A percentile compares a stretch with the other conserved stretches of the same genome.
These are phyloP conservation scores for Silurus aristotelis DNA, from an alignment of 2,797 vertebrate genomes.

Conservation along the genomic window DNA sequence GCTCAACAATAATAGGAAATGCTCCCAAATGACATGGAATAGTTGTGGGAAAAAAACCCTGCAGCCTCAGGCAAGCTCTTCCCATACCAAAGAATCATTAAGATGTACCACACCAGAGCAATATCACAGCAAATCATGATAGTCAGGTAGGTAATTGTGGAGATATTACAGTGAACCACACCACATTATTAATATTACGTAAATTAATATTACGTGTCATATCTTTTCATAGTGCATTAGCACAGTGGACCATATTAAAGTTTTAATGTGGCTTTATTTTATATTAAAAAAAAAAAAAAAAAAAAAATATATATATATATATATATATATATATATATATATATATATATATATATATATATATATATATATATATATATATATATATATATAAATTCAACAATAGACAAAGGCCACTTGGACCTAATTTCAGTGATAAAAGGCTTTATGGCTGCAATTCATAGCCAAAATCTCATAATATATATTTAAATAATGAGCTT, in stretches of 20 bases:
- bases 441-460: background rate
- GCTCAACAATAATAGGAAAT: constrained; percentile 7
- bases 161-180: background rate
- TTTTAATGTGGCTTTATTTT: background rate
- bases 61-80: constrained; percentile 18
- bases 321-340: too few species aligned
- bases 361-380: too few species aligned
- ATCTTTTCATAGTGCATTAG: background rate
- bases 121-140: background rate
- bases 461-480: background rate
- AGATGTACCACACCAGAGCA: background rate
- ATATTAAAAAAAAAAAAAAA: too few species aligned
- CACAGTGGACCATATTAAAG: background rate
- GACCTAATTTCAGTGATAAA: background rate
- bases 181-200: background rate
- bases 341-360: too few species aligned
- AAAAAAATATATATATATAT: too few species aligned
- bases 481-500: background rate
- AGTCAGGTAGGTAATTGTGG: background rate
- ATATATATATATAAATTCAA: too few species aligned
- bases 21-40: constrained; percentile 12
- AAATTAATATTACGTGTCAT: background rate
- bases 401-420: background rate
- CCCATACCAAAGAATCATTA: constrained; percentile 31
- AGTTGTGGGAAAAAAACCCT: background rate